Evolutionary conservation across 2,888 invertebrate species (phyloP).

Genomic region (Agrotis puta): DNA sequence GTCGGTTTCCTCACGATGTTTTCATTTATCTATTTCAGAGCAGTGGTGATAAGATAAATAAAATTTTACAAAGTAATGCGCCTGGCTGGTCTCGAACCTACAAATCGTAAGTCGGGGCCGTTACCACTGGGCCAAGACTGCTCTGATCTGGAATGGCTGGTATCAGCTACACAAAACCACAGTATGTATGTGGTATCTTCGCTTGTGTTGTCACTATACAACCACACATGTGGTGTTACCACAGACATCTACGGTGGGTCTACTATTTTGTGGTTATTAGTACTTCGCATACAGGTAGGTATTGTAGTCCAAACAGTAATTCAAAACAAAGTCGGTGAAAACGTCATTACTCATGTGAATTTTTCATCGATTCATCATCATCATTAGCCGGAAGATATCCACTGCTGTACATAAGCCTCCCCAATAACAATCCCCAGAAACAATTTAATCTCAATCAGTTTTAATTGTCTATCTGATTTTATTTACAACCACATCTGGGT

Average conservation of each 20-base stretch:
- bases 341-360: not conserved
- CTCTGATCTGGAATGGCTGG: not conserved
- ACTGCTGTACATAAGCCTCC: not conserved
- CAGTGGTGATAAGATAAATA: too few species aligned
- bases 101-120: too few species aligned
- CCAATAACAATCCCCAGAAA: too few species aligned
- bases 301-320: not conserved
- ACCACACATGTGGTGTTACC: not conserved
- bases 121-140: too few species aligned
- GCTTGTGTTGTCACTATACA: constrained; percentile 5
- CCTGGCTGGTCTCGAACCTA: too few species aligned
- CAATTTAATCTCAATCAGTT: too few species aligned
- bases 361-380: not conserved
- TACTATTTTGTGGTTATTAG: not conserved
- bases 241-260: not conserved
- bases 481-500: too few species aligned
- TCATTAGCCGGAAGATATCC: not conserved
- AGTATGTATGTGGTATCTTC: not conserved
- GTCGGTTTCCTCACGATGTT: too few species aligned
- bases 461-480: too few species aligned
- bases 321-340: not conserved
- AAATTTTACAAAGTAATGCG: too few species aligned
- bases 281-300: not conserved
- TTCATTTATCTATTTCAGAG: too few species aligned
- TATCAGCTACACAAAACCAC: constrained; percentile 16